These are phyloP conservation scores for Bemisia tabaci DNA, from an alignment of 1,140 invertebrate species.

Conservation along the genomic window DNA sequence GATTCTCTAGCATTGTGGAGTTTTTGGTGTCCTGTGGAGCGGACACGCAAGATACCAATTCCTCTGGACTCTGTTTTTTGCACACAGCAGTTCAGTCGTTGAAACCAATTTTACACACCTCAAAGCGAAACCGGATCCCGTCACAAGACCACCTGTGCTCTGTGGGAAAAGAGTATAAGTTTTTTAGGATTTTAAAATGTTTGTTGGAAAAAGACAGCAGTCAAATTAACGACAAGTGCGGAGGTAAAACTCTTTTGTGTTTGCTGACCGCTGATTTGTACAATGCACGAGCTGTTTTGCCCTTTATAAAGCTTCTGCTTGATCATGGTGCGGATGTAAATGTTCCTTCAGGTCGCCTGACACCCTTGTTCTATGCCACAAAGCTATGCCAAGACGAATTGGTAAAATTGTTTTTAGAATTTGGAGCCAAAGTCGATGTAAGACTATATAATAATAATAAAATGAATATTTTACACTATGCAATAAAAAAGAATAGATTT, in stretches of 20 bases:
- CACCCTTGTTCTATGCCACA: neutral
- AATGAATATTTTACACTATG: neutral
- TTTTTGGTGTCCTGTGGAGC: neutral
- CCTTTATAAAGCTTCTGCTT: neutral
- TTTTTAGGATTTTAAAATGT: neutral
- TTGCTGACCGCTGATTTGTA: neutral
- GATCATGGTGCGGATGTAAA: neutral
- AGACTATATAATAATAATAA: neutral
- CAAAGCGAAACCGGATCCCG: neutral
- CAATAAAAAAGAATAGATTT: neutral
- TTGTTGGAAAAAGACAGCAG: neutral
- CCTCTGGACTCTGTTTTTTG: neutral
- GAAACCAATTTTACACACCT: neutral
- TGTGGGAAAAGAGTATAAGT: neutral
- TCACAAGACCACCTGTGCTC: neutral
- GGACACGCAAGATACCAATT: neutral
- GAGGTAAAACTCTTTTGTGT: neutral
- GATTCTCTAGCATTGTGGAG: neutral
- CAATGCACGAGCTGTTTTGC: neutral
- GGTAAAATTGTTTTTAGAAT: neutral
- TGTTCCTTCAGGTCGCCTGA: neutral
- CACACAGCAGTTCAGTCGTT: neutral
- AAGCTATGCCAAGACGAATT: neutral
- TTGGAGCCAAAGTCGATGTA: neutral
- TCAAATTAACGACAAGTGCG: neutral